Conservation (phyloP, 2,888 invertebrate species). For the Eilema griseolum region DNA sequence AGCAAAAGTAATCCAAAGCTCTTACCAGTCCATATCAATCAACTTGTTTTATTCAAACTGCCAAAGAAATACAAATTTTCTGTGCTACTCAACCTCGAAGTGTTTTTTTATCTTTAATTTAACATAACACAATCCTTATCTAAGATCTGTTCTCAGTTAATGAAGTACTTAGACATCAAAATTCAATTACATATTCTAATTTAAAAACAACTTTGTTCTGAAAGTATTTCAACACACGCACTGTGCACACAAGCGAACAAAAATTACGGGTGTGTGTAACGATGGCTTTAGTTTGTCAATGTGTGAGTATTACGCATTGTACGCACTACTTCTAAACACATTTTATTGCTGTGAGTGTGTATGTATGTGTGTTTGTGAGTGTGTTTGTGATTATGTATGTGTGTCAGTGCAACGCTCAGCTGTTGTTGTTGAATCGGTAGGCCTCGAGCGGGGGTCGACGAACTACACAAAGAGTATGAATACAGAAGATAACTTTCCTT, state of each 20-base stretch:
- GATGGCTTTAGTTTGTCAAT: slow-evolving; percentile 12
- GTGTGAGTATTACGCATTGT: slow-evolving; percentile 26
- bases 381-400: slow-evolving; percentile 43
- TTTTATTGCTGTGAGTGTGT: slow-evolving; percentile 9
- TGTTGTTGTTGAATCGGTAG: slow-evolving; percentile 75
- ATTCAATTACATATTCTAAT: slow-evolving; percentile 43
- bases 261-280: slow-evolving; percentile 20
- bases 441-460: slow-evolving; percentile 74
- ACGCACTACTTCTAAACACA: slow-evolving; percentile 27
- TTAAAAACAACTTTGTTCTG: slow-evolving; percentile 40
- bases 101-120: slow-evolving; percentile 1
- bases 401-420: slow-evolving; percentile 69
- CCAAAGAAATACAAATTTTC: neutral
- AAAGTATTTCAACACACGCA: slow-evolving; percentile 34
- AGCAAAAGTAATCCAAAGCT: slow-evolving; percentile 3
- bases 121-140: slow-evolving; percentile 22
- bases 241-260: slow-evolving; percentile 39
- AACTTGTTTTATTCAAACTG: neutral
- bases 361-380: slow-evolving; percentile 18
- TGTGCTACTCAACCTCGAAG: neutral
- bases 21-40: neutral
- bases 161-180: slow-evolving; percentile 27
- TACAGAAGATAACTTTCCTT: slow-evolving; percentile 37
- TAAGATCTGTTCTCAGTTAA: slow-evolving; percentile 20
- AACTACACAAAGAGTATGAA: slow-evolving; percentile 65